Evolutionary conservation across 2,113 vertebrate genomes (phyloP), one percentile per base, ranked within the genome.

Genomic region (Tupaia tana): DNA sequence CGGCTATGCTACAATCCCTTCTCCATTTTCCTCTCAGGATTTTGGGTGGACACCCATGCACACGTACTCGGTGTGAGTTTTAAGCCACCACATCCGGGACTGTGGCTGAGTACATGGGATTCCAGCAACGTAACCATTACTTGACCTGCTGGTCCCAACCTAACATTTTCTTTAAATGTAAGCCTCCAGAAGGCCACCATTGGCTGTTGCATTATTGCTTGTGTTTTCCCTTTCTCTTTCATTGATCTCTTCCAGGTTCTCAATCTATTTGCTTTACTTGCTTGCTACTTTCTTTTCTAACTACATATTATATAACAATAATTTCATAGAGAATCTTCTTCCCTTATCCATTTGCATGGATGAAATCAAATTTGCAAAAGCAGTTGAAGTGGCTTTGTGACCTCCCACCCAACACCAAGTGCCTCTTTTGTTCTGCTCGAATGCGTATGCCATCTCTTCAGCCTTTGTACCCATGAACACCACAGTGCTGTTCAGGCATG

Each of bases 331-430:
- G 20, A n/a, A 86, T 89, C 56, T 54, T 78, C 8, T 63, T 77
- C 14, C 56, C 1, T 73, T 15, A 92, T 80, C 91, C 9, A 0
- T 94, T 86, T 80, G 43, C n/a, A 71, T 67, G 6, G 43, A 52
- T 43, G 10, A 86, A 63, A 52, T 73, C 58, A 95, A 95, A 81
- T 56, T 86, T 71, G 61, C 90, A 74, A 95, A 94, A 75, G 63
- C 25, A 58, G 31, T 58, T 88, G 56, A 66, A 59, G 12, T 9
- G 12, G 52, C 19, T 87, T 92, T 92, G 69, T 95, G 58, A 77
- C 58, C 29, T 91, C 64, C 66, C 20, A 90, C 15, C 34, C 58
- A 66, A 59, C 67, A 61, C 31, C 89, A 80, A 89, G 59, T 89
- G 52, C 80, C 18, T 59, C 59, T 71, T 69, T 73, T 78, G 19